phyloP scores from a whole-genome alignment of 1,140 invertebrate genomes.

The Leptinotarsa undecemlineata region DNA sequence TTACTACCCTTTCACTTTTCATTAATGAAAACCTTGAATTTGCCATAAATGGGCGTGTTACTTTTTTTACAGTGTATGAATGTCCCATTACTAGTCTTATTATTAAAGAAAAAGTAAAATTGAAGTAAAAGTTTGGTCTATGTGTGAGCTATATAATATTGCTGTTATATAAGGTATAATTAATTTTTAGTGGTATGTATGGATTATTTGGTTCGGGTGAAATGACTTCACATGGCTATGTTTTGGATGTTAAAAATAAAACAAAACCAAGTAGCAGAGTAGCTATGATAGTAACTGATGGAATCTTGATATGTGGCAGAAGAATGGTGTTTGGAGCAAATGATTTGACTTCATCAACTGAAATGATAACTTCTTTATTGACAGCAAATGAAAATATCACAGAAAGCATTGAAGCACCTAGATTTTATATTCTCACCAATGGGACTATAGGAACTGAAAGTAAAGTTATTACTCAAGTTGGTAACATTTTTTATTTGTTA shows the following conservation, averaged over 20 bases:
- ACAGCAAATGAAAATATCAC: conserved; percentile 49
- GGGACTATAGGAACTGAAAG: conserved; percentile 51
- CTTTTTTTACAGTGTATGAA: no score
- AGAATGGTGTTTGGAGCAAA: conserved; percentile 54
- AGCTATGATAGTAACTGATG: conserved; percentile 55
- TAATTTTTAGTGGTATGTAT: conserved; percentile 58
- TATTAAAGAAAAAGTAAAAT: no score
- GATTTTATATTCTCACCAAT: conserved; percentile 48
- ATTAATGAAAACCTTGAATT: no score
- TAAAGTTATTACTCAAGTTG: conserved; percentile 24
- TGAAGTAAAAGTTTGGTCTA: no score
- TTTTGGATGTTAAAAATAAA: conserved; percentile 51
- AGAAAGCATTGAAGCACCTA: conserved; percentile 49
- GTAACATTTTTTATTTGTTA: conserved; percentile 11
- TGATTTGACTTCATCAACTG: conserved; percentile 51
- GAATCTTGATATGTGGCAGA: conserved; percentile 53
- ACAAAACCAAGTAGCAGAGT: conserved; percentile 40
- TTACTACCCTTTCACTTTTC: no score
- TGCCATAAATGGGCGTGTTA: no score
- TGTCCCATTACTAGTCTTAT: no score
- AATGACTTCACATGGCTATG: conserved; percentile 57
- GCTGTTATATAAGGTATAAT: not conserved
- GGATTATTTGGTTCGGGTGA: conserved; percentile 59
- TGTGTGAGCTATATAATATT: no score
- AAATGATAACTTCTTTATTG: conserved; percentile 51